These are phyloP conservation scores for Agrypnus murinus DNA, from an alignment of 2,888 invertebrate species.

Conservation along the genomic window DNA sequence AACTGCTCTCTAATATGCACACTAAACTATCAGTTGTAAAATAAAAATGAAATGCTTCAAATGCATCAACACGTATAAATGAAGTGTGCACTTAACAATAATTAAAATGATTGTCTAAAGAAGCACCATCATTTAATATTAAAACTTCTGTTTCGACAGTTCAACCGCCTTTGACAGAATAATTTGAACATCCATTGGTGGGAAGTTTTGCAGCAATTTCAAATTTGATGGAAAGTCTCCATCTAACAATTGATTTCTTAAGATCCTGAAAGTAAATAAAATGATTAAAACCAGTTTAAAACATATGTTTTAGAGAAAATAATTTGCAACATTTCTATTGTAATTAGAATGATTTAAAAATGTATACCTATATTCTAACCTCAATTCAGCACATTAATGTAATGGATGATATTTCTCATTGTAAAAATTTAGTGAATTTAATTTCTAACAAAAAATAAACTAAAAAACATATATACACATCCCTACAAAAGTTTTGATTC, in stretches of 20 bases:
- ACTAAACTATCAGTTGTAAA: too few species aligned
- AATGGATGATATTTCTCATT: too few species aligned
- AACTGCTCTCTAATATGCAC: too few species aligned
- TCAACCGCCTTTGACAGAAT: conserved; percentile 87
- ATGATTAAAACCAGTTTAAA: too few species aligned
- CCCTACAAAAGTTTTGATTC: too few species aligned
- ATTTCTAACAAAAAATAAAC: too few species aligned
- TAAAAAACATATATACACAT: too few species aligned
- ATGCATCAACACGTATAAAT: background rate
- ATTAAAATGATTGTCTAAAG: background rate
- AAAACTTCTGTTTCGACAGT: conserved; percentile 70
- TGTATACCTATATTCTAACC: background rate
- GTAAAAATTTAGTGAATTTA: too few species aligned
- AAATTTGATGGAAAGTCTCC: conserved; percentile 96
- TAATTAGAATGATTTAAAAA: background rate
- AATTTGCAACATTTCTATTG: background rate
- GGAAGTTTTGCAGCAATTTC: conserved; percentile 94
- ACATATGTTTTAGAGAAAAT: background rate
- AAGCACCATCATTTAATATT: background rate
- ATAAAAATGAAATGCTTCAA: background rate
- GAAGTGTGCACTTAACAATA: background rate
- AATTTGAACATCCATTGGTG: conserved; percentile 89
- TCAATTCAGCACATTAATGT: too few species aligned
- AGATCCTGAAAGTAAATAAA: conserved; percentile 77
- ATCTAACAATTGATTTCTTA: conserved; percentile 86